Conservation (phyloP, 2,888 invertebrate species). For the Rambutsinella grinnellia region DNA sequence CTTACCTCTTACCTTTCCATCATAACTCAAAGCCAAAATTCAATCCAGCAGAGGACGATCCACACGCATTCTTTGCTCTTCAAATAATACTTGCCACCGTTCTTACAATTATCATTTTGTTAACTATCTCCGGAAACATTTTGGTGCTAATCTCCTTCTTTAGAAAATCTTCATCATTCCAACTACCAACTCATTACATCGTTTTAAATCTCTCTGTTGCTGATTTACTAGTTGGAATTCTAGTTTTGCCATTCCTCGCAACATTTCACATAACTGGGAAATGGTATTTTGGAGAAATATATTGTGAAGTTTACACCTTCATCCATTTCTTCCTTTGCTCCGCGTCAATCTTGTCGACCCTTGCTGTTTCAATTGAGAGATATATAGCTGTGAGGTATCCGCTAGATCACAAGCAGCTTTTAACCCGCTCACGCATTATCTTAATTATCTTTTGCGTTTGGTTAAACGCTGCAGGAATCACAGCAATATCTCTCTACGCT, state of each 20-base stretch:
- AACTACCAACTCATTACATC: constrained; percentile 52
- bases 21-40: too few relatives aligned
- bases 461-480: constrained; percentile 31
- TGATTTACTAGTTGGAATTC: constrained; percentile 57
- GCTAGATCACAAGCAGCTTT: constrained; percentile 32
- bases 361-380: constrained; percentile 58
- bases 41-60: too few relatives aligned
- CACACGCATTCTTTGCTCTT: too few relatives aligned
- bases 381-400: constrained; percentile 60
- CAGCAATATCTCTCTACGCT: constrained; percentile 35
- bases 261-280: constrained; percentile 44
- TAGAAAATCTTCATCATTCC: constrained; percentile 27
- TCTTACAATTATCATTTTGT: too few relatives aligned
- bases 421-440: constrained; percentile 33
- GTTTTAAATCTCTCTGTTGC: constrained; percentile 58
- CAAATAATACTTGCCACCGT: too few relatives aligned
- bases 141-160: constrained; percentile 45
- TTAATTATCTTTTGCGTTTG: constrained; percentile 46
- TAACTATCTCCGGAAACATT: constrained; percentile 55
- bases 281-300: constrained; percentile 57
- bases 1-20: too few relatives aligned
- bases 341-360: constrained; percentile 56
- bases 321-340: constrained; percentile 61
- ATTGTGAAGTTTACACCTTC: constrained; percentile 49
- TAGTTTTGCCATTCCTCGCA: constrained; percentile 58